phyloP scores from a whole-genome alignment of 1,140 invertebrate species.

The Drosophila parvula region DNA sequence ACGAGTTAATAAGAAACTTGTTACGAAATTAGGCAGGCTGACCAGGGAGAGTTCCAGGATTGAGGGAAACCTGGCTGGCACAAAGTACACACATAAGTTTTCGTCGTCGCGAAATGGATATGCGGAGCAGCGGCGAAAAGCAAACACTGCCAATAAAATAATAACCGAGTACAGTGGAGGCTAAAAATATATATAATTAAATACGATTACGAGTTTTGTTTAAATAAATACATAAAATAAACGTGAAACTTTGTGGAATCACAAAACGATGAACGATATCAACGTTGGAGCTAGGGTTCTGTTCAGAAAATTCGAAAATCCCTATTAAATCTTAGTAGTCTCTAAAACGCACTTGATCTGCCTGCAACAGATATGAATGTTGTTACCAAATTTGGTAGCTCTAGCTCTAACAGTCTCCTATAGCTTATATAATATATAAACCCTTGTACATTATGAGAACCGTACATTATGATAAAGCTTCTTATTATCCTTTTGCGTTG shows the following conservation, averaged over 20 bases:
- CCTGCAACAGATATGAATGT: too few species aligned
- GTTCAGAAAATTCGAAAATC: too few species aligned
- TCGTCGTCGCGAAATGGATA: constrained; percentile 66
- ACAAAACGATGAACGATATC: not conserved
- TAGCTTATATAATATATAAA: too few species aligned
- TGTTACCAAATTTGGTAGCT: too few species aligned
- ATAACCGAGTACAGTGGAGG: constrained; percentile 8
- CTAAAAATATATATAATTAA: not conserved
- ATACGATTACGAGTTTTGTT: not conserved
- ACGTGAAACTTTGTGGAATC: not conserved
- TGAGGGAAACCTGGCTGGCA: constrained; percentile 27
- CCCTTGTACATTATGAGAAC: too few species aligned
- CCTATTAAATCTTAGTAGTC: too few species aligned
- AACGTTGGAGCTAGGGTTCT: too few species aligned
- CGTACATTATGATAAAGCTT: too few species aligned
- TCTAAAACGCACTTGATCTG: too few species aligned
- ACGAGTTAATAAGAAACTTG: constrained; percentile 76
- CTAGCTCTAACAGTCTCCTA: too few species aligned
- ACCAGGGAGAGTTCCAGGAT: not conserved
- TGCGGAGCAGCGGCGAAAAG: constrained; percentile 29
- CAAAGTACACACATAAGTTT: constrained; percentile 69
- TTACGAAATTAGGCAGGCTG: constrained; percentile 72
- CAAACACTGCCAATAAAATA: constrained; percentile 19
- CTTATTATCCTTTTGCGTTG: not conserved
- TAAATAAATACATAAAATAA: not conserved